These are phyloP conservation scores for Chaetorhynchus papuensis DNA, from an alignment of 2,113 vertebrate genomes.

Conservation along the genomic window DNA sequence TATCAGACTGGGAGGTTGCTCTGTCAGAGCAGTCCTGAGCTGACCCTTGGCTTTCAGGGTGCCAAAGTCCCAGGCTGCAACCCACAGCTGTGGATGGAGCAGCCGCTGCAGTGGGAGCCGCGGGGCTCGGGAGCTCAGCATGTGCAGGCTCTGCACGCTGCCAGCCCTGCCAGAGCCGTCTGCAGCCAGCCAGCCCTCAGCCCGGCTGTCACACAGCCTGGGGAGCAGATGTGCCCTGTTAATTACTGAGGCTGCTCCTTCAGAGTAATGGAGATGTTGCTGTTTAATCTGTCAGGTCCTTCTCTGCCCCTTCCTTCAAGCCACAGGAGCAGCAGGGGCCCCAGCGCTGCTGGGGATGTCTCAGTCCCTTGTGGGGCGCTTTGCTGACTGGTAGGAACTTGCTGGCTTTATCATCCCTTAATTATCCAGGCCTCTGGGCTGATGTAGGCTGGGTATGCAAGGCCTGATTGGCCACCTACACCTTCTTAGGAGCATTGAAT, in stretches of 20 bases:
- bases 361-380: background rate
- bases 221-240: background rate
- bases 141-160: background rate
- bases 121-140: background rate
- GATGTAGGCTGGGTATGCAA: background rate
- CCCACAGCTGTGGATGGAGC: rapidly evolving
- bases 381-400: background rate
- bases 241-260: background rate
- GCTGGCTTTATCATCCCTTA: background rate
- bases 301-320: background rate
- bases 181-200: background rate
- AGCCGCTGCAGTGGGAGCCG: background rate
- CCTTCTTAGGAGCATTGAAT: background rate
- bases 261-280: background rate
- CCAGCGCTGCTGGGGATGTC: background rate
- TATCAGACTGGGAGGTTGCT: background rate
- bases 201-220: background rate
- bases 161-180: background rate
- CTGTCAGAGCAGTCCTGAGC: background rate
- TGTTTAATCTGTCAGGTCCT: background rate
- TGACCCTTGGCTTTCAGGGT: background rate
- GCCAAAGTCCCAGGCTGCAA: background rate
- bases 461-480: background rate
- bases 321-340: background rate
- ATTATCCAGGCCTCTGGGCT: background rate